Conservation (phyloP, 2,888 invertebrate species). For the Epsilonema sp. region DNA sequence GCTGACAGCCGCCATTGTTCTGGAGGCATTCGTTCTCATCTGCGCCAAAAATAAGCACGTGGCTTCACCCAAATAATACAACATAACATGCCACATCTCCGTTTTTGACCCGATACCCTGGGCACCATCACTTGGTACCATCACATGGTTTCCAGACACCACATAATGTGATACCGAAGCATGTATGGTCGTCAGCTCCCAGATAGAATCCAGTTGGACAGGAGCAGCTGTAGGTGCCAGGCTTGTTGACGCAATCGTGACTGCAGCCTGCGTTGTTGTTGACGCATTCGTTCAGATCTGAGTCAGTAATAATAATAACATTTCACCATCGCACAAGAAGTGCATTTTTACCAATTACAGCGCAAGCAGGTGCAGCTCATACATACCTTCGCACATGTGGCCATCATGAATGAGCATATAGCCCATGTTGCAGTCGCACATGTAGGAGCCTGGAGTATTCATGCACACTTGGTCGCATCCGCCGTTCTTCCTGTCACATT, state of each 20-base stretch:
- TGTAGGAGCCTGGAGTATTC: slow-evolving; percentile 58
- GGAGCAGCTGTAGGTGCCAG: slow-evolving; percentile 27
- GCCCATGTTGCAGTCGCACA: slow-evolving; percentile 61
- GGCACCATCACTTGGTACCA: too few species aligned
- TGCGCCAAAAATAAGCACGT: slow-evolving; percentile 6
- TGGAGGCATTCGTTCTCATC: slow-evolving; percentile 41
- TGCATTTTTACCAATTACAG: too few species aligned
- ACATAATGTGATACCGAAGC: too few species aligned
- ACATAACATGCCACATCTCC: too few species aligned
- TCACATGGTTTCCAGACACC: too few species aligned
- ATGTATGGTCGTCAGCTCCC: slow-evolving; percentile 18
- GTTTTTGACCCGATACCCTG: too few species aligned
- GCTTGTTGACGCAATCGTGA: slow-evolving; percentile 31
- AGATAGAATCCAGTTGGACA: slow-evolving; percentile 25
- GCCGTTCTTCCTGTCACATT: slow-evolving; percentile 41
- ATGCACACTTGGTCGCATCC: slow-evolving; percentile 49
- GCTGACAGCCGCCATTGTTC: slow-evolving; percentile 44
- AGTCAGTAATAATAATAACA: too few species aligned
- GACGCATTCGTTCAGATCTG: slow-evolving; percentile 49
- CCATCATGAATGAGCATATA: slow-evolving; percentile 1
- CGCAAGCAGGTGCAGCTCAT: too few species aligned
- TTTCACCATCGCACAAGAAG: too few species aligned
- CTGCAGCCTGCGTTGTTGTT: slow-evolving; percentile 28
- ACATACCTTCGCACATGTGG: slow-evolving; percentile 4
- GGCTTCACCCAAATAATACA: too few species aligned